Conservation (phyloP, 92 coral and sea anemone species). For the Epizoanthus illoricatus region DNA sequence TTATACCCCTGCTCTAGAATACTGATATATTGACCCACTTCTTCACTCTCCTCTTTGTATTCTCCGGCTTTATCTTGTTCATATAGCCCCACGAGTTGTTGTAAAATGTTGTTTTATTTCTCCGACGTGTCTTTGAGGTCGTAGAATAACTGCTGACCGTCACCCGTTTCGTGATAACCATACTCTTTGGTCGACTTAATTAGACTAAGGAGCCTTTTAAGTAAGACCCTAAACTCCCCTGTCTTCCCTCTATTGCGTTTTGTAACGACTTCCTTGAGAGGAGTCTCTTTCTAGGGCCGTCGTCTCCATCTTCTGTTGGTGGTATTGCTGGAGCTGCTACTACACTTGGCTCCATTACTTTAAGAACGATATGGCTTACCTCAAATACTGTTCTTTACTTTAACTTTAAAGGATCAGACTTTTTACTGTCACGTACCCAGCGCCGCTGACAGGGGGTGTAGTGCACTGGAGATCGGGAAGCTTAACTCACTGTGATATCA, state of each 20-base stretch:
- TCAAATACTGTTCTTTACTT: not conserved
- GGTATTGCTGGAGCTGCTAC: slow-evolving; percentile 18
- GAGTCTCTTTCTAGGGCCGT: slow-evolving; percentile 14
- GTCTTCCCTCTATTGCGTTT: slow-evolving; percentile 8
- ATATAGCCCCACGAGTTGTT: slow-evolving; percentile 8
- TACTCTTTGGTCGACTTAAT: slow-evolving; percentile 21
- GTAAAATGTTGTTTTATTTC: not conserved
- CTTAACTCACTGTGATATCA: slow-evolving; percentile 17
- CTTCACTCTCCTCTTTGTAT: slow-evolving; percentile 8
- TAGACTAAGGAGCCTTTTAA: slow-evolving; percentile 8
- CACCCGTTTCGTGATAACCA: slow-evolving; percentile 8
- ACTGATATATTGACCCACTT: slow-evolving; percentile 4
- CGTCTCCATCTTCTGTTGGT: too few relatives aligned
- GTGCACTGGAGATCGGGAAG: slow-evolving; percentile 9
- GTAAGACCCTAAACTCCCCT: not conserved
- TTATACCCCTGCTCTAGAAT: slow-evolving; percentile 14
- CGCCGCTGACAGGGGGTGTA: not conserved
- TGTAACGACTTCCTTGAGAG: not conserved
- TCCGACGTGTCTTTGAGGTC: slow-evolving; percentile 20
- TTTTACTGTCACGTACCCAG: too few relatives aligned
- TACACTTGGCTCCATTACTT: slow-evolving; percentile 20
- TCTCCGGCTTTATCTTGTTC: slow-evolving; percentile 19
- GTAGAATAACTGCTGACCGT: slow-evolving; percentile 12
- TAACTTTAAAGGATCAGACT: too few relatives aligned
- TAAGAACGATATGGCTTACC: not conserved